A percentile compares a stretch with the other conserved stretches of the same genome.
phyloP scores from a whole-genome alignment of 1,140 invertebrate species.

The Daktulosphaira vitifoliae region DNA sequence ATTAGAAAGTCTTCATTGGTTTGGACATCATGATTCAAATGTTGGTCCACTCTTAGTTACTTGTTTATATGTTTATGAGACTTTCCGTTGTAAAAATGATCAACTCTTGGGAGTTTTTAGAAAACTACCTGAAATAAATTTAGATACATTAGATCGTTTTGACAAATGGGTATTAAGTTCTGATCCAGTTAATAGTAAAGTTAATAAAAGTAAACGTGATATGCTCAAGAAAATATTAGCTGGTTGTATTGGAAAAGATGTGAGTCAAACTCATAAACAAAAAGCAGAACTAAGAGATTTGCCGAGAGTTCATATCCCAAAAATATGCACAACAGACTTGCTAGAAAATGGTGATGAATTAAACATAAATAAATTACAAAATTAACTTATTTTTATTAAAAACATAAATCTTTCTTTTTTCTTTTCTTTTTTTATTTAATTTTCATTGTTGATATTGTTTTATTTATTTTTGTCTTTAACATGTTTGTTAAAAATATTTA shows the following conservation, averaged over 20 bases:
- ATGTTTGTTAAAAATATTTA: neutral
- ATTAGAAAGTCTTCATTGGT: slow-evolving; percentile 30
- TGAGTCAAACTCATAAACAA: slow-evolving; percentile 75
- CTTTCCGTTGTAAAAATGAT: slow-evolving; percentile 22
- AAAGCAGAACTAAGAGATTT: slow-evolving; percentile 75
- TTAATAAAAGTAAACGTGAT: slow-evolving; percentile 82
- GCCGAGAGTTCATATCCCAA: slow-evolving; percentile 52
- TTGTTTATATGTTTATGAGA: slow-evolving; percentile 14
- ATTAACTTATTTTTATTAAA: slow-evolving; percentile 3
- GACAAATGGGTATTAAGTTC: slow-evolving; percentile 19
- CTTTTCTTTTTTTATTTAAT: neutral
- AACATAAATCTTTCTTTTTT: neutral
- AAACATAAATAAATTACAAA: slow-evolving; percentile 29
- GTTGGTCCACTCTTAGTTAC: slow-evolving; percentile 20
- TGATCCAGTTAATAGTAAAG: slow-evolving; percentile 48
- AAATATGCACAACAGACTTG: slow-evolving; percentile 41
- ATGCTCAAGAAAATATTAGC: slow-evolving; percentile 80
- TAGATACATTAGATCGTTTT: slow-evolving; percentile 25
- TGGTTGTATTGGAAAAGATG: slow-evolving; percentile 66
- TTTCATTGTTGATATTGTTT: slow-evolving; percentile 15
- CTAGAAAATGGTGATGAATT: slow-evolving; percentile 29
- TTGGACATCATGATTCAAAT: slow-evolving; percentile 25
- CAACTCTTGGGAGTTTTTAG: slow-evolving; percentile 8
- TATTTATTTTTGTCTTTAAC: slow-evolving; percentile 18
- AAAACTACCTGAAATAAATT: slow-evolving; percentile 20